These are phyloP conservation scores for Orbicella faveolata DNA, from an alignment of 64 coral and sea anemone species.

Conservation along the genomic window DNA sequence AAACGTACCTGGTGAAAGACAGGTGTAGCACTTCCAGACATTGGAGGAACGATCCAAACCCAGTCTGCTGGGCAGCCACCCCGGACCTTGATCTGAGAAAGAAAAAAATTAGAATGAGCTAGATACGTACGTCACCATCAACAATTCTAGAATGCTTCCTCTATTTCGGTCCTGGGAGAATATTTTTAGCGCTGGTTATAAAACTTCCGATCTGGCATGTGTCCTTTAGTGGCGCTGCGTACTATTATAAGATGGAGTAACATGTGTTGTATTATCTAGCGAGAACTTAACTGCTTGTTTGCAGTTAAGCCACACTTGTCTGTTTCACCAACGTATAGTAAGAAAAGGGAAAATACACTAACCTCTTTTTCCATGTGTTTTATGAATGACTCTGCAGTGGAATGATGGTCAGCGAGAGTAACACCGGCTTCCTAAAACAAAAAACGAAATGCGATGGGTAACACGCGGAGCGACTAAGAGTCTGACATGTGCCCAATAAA, in stretches of 20 bases:
- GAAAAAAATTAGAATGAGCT: not conserved
- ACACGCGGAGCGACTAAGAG: too few relatives aligned
- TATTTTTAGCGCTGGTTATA: not conserved
- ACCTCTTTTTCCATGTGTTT: slow-evolving; percentile 70
- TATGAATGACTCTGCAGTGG: slow-evolving; percentile 61
- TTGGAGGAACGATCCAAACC: slow-evolving; percentile 79
- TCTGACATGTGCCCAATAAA: too few relatives aligned
- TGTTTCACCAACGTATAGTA: not conserved
- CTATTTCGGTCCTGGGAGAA: too few relatives aligned
- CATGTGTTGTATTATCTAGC: too few relatives aligned
- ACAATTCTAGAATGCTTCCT: too few relatives aligned
- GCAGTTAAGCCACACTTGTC: too few relatives aligned
- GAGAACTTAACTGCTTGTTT: too few relatives aligned
- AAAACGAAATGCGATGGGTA: not conserved
- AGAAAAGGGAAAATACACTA: not conserved
- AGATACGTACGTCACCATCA: not conserved
- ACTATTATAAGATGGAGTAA: too few relatives aligned
- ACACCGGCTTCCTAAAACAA: slow-evolving; percentile 55
- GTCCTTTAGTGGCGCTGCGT: not conserved
- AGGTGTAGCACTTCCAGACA: slow-evolving; percentile 58
- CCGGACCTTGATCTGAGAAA: slow-evolving; percentile 55
- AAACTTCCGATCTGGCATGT: not conserved
- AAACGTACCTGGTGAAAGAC: slow-evolving; percentile 72
- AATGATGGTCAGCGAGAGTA: slow-evolving; percentile 61
- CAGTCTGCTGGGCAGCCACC: slow-evolving; percentile 77